Conservation (phyloP, 2,113 vertebrate genomes). For the Aspiorhynchus laticeps region DNA sequence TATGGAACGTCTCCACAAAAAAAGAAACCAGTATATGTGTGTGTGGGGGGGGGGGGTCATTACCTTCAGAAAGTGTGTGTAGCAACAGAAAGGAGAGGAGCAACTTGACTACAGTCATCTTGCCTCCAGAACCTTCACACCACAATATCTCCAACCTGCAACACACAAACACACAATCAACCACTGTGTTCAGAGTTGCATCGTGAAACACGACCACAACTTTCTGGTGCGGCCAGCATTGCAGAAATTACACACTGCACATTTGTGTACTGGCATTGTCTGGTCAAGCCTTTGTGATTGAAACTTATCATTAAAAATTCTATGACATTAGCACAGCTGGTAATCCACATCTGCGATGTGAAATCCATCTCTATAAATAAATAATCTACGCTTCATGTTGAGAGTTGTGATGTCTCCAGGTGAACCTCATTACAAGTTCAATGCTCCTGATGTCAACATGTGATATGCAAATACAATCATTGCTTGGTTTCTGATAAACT, state of each 20-base stretch:
- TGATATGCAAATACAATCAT: constrained; percentile 17
- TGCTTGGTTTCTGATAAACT: neutral
- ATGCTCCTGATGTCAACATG: constrained; percentile 14
- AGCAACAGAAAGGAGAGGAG: constrained; percentile 72
- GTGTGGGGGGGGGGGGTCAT: constrained; percentile 28
- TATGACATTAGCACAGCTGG: constrained; percentile 13
- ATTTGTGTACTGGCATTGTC: neutral
- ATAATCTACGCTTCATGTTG: constrained; percentile 6
- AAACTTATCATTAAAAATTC: constrained; percentile 16
- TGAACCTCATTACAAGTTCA: constrained; percentile 14
- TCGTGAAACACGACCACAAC: neutral
- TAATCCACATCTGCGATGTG: neutral
- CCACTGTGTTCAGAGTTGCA: neutral
- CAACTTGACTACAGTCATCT: constrained; percentile 71
- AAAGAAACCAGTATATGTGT: too few species aligned
- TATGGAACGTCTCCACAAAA: too few species aligned
- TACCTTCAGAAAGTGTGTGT: constrained; percentile 73
- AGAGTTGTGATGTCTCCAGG: constrained; percentile 15
- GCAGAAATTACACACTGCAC: neutral
- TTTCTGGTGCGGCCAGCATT: neutral
- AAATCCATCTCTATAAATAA: constrained; percentile 17
- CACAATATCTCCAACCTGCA: constrained; percentile 69
- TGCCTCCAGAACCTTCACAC: constrained; percentile 65
- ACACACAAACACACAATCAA: constrained; percentile 39
- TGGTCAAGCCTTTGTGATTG: neutral